phyloP scores from a whole-genome alignment of 2,888 invertebrate species.

The Acanthosepion lycidas region DNA sequence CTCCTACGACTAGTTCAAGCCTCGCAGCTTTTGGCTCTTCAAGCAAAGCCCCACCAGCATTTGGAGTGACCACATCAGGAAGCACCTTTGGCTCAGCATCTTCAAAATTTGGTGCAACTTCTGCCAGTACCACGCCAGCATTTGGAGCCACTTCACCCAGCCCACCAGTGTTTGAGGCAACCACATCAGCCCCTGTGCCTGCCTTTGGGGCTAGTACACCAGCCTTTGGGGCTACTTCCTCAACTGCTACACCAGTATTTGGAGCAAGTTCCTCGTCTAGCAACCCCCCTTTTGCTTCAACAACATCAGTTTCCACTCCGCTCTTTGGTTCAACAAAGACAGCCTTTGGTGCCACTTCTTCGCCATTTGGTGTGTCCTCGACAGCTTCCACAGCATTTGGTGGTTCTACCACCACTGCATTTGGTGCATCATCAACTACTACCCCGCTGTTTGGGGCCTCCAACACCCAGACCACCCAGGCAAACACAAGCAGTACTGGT shows the following conservation, averaged over 20 bases:
- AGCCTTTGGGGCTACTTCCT: constrained; percentile 50
- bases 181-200: constrained; percentile 46
- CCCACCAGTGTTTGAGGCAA: background rate
- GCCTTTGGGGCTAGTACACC: constrained; percentile 50
- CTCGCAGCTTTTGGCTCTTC: constrained; percentile 10
- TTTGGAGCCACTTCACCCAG: constrained; percentile 47
- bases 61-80: constrained; percentile 38
- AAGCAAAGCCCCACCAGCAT: constrained; percentile 35
- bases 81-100: background rate
- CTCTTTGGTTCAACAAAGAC: background rate
- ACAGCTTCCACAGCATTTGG: constrained; percentile 48
- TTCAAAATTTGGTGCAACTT: background rate
- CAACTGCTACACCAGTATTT: constrained; percentile 46
- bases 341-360: constrained; percentile 51
- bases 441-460: background rate
- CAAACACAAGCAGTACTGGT: background rate
- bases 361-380: background rate
- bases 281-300: constrained; percentile 49
- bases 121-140: background rate
- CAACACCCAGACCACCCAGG: background rate
- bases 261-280: constrained; percentile 50
- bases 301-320: background rate
- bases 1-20: background rate
- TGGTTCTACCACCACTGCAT: background rate
- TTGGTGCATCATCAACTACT: background rate